Base-by-base conservation (phyloP, 2,113 vertebrate genomes). In the Syngnathoides biaculeatus region DNA sequence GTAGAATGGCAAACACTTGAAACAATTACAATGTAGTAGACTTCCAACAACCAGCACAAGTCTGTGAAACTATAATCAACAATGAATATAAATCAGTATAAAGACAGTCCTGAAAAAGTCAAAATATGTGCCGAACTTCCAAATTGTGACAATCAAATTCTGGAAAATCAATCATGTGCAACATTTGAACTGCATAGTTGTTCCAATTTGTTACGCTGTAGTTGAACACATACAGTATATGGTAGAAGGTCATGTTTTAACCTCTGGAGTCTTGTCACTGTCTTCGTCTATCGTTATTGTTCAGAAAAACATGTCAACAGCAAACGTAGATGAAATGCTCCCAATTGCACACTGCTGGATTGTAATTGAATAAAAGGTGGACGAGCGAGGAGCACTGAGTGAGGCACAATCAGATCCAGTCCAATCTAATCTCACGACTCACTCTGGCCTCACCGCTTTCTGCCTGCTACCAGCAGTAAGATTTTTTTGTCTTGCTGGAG, bases 321-420 rank as follows among this genome's bases (percentile, higher is more conserved):
- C 47, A 40, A 61, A 45, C 50, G 22, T 48, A 20, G 74, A 81
- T 71, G 70, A 74, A 71, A 73, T 61, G 77, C 55, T 73, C n/a
- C 2, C 71, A 63, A 45, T 73, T 59, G 66, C 47, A 22, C 45
- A 72, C 53, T 20, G 75, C 64, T 63, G 59, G 70, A 68, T 84
- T 87, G 89, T 86, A 85, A 90, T 87, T 84, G 26, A 79, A 81
- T 84, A 74, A 87, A 72, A 81, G 73, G 66, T 47, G 74, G 67
- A 83, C 43, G 64, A 76, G 61, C 63, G 66, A 77, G 73, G 48
- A 79, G 72, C 61, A 68, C 42, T 73, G 74, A 84, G 79, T 80
- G 74, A 73, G 65, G 68, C 40, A 67, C 69, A 68, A 43, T 27
- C 68, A 83, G 59, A 72, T 75, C 52, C 62, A 68, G 64, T 71